phyloP scores from a whole-genome alignment of 1,140 invertebrate genomes.

The Steinernema feltiae region DNA sequence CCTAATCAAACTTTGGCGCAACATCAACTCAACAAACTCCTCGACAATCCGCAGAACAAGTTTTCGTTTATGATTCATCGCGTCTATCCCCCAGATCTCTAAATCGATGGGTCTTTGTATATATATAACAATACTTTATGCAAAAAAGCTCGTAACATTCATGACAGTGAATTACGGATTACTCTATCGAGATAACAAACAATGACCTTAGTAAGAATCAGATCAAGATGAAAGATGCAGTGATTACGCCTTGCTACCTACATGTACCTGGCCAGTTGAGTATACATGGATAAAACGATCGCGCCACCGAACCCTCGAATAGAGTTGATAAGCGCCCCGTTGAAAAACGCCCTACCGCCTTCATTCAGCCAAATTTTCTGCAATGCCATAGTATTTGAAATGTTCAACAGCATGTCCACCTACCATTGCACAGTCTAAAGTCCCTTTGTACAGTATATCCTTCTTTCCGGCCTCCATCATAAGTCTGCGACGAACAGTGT shows the following conservation, averaged over 20 bases:
- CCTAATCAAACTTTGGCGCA: background rate
- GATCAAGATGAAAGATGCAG: background rate
- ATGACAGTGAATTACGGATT: background rate
- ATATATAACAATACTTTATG: background rate
- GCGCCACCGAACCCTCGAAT: conserved; percentile 64
- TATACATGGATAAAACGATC: conserved; percentile 64
- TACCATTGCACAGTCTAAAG: conserved; percentile 60
- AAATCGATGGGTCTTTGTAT: too few species aligned
- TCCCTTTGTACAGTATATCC: conserved; percentile 62
- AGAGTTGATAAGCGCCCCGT: conserved; percentile 64
- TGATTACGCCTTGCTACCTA: background rate
- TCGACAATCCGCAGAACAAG: background rate
- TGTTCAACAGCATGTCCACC: background rate
- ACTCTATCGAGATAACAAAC: background rate
- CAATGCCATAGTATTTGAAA: conserved; percentile 65
- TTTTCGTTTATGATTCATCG: background rate
- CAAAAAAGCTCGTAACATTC: background rate
- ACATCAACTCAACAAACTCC: background rate
- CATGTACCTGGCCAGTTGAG: conserved; percentile 60
- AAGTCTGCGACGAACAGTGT: conserved; percentile 61
- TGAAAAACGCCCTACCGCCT: conserved; percentile 62
- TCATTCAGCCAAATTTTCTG: conserved; percentile 62
- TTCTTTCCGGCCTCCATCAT: conserved; percentile 64
- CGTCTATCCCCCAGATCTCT: too few species aligned
- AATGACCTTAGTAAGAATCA: background rate